Evolutionary conservation across 2,797 vertebrate genomes (phyloP), one percentile per base, ranked within the genome.

Genomic region (Labeo calbasu): DNA sequence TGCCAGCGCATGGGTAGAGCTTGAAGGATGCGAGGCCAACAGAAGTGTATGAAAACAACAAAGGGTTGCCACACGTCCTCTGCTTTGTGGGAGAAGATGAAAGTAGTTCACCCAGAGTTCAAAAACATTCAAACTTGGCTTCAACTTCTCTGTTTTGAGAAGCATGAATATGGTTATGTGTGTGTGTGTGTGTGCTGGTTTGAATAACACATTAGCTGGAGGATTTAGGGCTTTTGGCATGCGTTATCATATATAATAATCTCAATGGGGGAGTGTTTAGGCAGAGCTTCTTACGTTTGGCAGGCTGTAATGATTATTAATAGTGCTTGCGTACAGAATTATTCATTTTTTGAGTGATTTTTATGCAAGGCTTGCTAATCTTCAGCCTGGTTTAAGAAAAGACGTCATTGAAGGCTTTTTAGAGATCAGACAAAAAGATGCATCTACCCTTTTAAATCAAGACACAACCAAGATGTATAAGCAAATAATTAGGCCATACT

Each of bases 61-160:
- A 70, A 78, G 48, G 21, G 25, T 53, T 25, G 3, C 59, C 75
- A 73, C 69, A 83, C 80, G 50, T 55, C 68, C 43, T 83, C 48
- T 65, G 59, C 68, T 53, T 61, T 75, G 50, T 28, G 76, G 70
- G 59, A 71, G 51, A 28, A 80, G 77, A 83, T 68, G 40, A 73
- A 72, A 55, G 59, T 36, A 57, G 85, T 86, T 83, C 81, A 86
- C 50, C 48, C 59, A 55, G 32, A 86, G 85, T 86, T 83, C 82
- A 86, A 73, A 51, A 82, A 63, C 57, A 43, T 66, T 40, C 32
- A 1, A 83, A 79, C 61, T 40, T 36, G 48, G 17, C 59, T 79
- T 86, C 12, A 63, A 68, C 76, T 79, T 48, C n/a, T 57, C 14
- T 66, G 14, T 81, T 71, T 72, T 50, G 23, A 68, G 40, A 7